Evolutionary conservation across 2,888 invertebrate species (phyloP).

Genomic region (Ellobium chinense): DNA sequence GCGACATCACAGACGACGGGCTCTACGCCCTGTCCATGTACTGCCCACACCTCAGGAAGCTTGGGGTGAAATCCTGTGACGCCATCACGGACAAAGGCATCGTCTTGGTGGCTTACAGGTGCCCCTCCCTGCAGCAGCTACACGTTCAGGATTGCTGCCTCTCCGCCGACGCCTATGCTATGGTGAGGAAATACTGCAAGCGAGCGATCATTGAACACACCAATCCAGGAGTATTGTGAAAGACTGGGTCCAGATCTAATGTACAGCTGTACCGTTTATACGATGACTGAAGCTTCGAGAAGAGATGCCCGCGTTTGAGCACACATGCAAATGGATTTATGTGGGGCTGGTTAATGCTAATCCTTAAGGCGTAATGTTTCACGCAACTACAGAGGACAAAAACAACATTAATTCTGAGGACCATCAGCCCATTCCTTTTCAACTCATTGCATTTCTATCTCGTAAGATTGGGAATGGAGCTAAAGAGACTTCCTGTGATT

Average conservation of each 20-base stretch:
- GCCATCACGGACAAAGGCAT: slow-evolving; percentile 93
- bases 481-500: too few relatives aligned
- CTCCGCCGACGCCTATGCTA: slow-evolving; percentile 91
- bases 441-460: too few relatives aligned
- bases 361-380: too few relatives aligned
- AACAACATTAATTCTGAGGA: too few relatives aligned
- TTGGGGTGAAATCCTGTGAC: slow-evolving; percentile 94
- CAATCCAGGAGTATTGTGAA: slow-evolving; percentile 87
- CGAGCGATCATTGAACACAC: slow-evolving; percentile 96
- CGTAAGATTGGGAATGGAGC: too few relatives aligned
- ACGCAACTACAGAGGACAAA: too few relatives aligned
- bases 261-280: neutral
- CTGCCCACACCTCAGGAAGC: slow-evolving; percentile 90
- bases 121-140: slow-evolving; percentile 91
- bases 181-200: slow-evolving; percentile 95
- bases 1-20: slow-evolving; percentile 94
- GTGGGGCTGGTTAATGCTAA: too few relatives aligned
- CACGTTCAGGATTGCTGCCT: slow-evolving; percentile 96
- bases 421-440: too few relatives aligned
- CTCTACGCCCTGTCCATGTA: slow-evolving; percentile 89
- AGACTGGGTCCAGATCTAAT: neutral
- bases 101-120: slow-evolving; percentile 93
- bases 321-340: too few relatives aligned
- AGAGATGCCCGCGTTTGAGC: too few relatives aligned
- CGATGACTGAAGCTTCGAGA: too few relatives aligned